Percentiles rank a stretch among this genome's conserved stretches.
Conservation (phyloP, 2,113 vertebrate genomes). For the Macheiramphus alcinus region DNA sequence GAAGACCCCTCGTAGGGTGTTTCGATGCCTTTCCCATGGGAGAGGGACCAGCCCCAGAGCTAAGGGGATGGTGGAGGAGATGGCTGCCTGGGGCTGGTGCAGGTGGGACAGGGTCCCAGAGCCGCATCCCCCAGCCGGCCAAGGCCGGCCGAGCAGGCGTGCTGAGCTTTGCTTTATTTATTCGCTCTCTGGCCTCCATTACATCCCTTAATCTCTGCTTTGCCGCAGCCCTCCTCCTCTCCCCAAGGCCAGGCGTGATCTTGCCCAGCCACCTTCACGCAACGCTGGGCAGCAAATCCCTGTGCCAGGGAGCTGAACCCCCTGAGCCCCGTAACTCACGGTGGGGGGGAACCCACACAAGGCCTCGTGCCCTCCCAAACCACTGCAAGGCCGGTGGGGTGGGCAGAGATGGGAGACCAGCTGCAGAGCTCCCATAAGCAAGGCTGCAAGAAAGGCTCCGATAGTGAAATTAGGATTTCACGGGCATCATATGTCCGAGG, state of each 20-base stretch:
- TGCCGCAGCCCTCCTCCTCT: background rate
- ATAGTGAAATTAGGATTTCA: background rate
- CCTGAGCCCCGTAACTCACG: rapidly evolving
- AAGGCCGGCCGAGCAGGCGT: background rate
- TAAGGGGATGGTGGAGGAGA: rapidly evolving
- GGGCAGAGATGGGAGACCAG: background rate
- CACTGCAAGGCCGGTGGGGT: rapidly evolving
- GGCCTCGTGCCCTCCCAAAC: background rate
- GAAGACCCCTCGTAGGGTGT: background rate
- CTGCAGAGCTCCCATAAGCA: background rate
- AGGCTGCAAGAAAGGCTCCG: background rate
- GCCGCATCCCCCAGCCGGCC: background rate
- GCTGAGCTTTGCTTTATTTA: background rate
- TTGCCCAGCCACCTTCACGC: background rate
- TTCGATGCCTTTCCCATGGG: rapidly evolving
- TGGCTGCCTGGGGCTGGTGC: background rate
- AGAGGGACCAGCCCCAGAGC: background rate
- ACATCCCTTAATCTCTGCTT: background rate
- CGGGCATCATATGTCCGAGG: background rate
- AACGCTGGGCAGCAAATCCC: background rate
- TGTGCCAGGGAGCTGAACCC: background rate
- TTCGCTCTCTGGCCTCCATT: background rate
- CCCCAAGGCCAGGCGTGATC: background rate
- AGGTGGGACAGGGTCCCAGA: background rate
- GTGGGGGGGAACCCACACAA: background rate